These are phyloP conservation scores for Philopotamus ludificatus DNA, from an alignment of 1,140 invertebrate species.

Conservation along the genomic window DNA sequence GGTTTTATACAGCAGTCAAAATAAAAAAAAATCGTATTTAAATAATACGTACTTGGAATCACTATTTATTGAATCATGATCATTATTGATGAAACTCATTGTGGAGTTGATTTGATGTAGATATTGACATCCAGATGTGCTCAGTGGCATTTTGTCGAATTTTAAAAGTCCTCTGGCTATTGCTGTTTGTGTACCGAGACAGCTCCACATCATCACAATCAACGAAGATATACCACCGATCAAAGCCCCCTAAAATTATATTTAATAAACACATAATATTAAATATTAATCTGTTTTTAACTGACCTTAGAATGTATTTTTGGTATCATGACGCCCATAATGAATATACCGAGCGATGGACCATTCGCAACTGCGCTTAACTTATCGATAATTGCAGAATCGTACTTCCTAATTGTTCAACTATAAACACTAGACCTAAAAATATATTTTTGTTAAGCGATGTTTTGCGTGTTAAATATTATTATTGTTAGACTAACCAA, in stretches of 20 bases:
- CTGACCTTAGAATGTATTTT: constrained; percentile 73
- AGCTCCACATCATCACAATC: constrained; percentile 73
- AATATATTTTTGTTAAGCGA: constrained; percentile 11
- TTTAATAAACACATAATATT: not conserved
- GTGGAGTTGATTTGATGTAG: constrained; percentile 43
- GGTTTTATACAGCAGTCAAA: no score
- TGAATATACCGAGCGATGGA: constrained; percentile 77
- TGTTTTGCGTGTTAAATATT: no score
- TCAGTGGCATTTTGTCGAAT: constrained; percentile 67
- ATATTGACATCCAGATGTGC: constrained; percentile 72
- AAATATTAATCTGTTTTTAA: constrained; percentile 20
- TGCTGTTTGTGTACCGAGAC: constrained; percentile 70
- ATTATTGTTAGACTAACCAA: no score
- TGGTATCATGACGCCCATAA: constrained; percentile 78
- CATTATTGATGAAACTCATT: not conserved
- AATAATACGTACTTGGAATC: no score
- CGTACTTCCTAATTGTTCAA: constrained; percentile 67
- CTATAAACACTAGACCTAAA: constrained; percentile 64
- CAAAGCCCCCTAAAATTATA: constrained; percentile 68
- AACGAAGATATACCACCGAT: constrained; percentile 68
- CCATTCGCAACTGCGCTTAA: constrained; percentile 68
- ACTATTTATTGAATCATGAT: not conserved
- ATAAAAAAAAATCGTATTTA: no score
- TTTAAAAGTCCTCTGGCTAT: constrained; percentile 64
- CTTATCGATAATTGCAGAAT: constrained; percentile 71